These are phyloP conservation scores for Benitochromis conjunctus DNA, from an alignment of 2,113 vertebrate species.

Conservation along the genomic window DNA sequence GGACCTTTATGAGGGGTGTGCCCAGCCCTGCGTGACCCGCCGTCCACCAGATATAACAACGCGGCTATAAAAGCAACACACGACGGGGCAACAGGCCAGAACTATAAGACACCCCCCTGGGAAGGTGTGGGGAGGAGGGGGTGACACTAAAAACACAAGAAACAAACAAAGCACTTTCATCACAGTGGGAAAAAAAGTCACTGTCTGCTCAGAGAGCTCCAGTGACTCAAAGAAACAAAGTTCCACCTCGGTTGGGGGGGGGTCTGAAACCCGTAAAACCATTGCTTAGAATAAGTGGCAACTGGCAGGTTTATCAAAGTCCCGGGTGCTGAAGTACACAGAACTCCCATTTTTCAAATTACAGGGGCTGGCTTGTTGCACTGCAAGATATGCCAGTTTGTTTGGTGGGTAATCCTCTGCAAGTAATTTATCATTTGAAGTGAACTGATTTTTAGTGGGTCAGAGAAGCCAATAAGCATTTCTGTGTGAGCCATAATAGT, in stretches of 20 bases:
- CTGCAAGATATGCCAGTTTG: conserved; percentile 21
- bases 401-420: conserved; percentile 20
- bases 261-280: not conserved
- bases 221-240: not conserved
- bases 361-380: not conserved
- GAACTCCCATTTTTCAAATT: conserved; percentile 6
- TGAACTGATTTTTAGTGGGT: conserved; percentile 16
- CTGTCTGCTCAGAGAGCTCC: not conserved
- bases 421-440: conserved; percentile 9
- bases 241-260: not conserved
- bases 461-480: conserved; percentile 9
- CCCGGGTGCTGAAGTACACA: not conserved
- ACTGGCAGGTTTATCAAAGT: conserved; percentile 27
- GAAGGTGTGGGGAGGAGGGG: not conserved
- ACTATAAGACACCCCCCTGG: conserved; percentile 30
- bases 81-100: conserved; percentile 18
- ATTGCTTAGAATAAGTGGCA: not conserved
- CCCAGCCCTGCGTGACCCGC: conserved; percentile 44
- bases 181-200: conserved; percentile 15
- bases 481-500: not conserved
- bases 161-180: conserved; percentile 11
- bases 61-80: conserved; percentile 35
- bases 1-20: conserved; percentile 42
- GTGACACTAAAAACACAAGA: conserved; percentile 25
- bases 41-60: conserved; percentile 39